Base-by-base conservation (phyloP, 2,797 vertebrate genomes). In the Crocodylus rhombifer region DNA sequence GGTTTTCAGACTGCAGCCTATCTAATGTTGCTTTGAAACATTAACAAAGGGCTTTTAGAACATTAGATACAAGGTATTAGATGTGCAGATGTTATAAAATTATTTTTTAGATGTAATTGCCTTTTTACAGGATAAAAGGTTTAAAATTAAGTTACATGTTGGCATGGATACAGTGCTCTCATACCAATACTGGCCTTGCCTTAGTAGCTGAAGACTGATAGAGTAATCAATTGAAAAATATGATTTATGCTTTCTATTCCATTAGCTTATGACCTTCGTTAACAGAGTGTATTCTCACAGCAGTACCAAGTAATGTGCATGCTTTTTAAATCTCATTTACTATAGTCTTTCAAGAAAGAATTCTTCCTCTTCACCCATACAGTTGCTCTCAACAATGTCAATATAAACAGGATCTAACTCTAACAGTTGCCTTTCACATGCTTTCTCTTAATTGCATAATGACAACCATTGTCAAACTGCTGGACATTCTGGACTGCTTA, bases 111-210 rank as follows among this genome's bases (percentile, higher is more conserved):
- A 21, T 10, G 0, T 2, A 7, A 7, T 36, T 92, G 58, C 42
- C 89, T 86, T 90, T 82, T 82, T 84, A 85, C 61, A 42, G 61
- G 21, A 30, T 84, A 89, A 62, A 60, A 62, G 75, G 65, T 61
- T 80, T 64, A 28, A 93, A 91, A 42, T 55, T 78, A 61, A 84
- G 21, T 85, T 96, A 67, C 89, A 6, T 0, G 5, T 91, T 96
- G 85, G 81, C 80, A 92, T 94, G 91, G 89, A 86, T 83, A 86
- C 88, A 62, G 73, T 88, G 60, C 77, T 77, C 51, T 77, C 26
- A 76, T 71, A 23, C 86, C 79, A 89, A 55, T 84, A 87, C 85
- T 10, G 73, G 60, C 76, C 79, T 84, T 94, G 55, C 26, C 89
- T 85, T 79, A 80, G 82, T 51, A 82, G 42, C 21, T 60, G 77